Evolutionary conservation across 2,888 invertebrate genomes (phyloP).

Genomic region (Orthosia incerta): DNA sequence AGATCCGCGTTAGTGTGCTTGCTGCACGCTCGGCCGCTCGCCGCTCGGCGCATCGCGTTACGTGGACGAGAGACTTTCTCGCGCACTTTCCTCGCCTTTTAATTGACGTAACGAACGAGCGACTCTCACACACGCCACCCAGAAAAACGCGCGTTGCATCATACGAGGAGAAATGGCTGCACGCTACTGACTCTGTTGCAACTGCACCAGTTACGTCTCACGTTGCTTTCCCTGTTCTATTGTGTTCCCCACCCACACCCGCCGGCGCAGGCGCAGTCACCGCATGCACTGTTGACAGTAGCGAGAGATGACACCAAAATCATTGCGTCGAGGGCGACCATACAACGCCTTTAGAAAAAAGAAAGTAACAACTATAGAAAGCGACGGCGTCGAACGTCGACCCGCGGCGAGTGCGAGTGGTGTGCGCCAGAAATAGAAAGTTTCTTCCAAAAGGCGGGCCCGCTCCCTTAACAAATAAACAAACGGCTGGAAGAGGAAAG

Average conservation of each 20-base stretch:
- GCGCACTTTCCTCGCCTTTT: constrained; percentile 88
- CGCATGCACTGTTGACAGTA: constrained; percentile 64
- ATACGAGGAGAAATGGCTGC: constrained; percentile 89
- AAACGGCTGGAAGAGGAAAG: constrained; percentile 86
- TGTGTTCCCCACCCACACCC: constrained; percentile 78
- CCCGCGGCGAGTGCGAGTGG: constrained; percentile 86
- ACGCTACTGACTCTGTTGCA: constrained; percentile 86
- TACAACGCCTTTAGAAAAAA: constrained; percentile 83
- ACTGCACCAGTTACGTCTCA: constrained; percentile 85
- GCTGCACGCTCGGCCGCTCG: constrained; percentile 70
- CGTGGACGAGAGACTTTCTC: constrained; percentile 87
- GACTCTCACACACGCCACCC: constrained; percentile 86
- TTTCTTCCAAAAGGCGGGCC: constrained; percentile 83
- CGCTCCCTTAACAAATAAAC: constrained; percentile 89
- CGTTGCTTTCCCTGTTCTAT: constrained; percentile 85
- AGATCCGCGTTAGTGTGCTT: constrained; percentile 74
- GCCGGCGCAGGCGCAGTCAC: constrained; percentile 35
- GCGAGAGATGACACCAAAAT: constrained; percentile 79
- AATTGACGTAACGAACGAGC: constrained; percentile 90
- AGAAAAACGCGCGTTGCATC: constrained; percentile 89
- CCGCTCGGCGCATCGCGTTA: constrained; percentile 77
- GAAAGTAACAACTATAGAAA: constrained; percentile 89
- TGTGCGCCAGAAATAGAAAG: constrained; percentile 90
- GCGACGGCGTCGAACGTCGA: constrained; percentile 87
- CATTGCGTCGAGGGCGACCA: constrained; percentile 73